These are phyloP conservation scores for Hylaea fasciaria DNA, from an alignment of 2,888 invertebrate genomes.

Conservation along the genomic window DNA sequence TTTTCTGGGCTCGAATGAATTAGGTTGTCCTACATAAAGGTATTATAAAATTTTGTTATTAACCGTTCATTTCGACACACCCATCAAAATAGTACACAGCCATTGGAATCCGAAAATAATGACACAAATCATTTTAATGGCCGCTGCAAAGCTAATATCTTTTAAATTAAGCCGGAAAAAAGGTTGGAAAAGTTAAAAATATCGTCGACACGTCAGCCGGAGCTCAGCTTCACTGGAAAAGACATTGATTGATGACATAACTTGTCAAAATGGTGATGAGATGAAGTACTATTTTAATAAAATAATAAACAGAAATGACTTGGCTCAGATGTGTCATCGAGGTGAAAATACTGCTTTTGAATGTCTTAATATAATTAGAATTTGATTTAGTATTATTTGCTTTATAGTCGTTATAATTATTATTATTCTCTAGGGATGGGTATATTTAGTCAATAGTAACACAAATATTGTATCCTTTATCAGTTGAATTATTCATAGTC, in stretches of 20 bases:
- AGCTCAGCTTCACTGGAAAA: constrained; percentile 30
- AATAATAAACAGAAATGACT: constrained; percentile 40
- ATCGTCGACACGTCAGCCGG: constrained; percentile 32
- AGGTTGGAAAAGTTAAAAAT: constrained; percentile 42
- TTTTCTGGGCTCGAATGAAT: too few relatives aligned
- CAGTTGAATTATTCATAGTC: not conserved
- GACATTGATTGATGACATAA: constrained; percentile 46
- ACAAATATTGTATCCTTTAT: not conserved
- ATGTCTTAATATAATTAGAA: constrained; percentile 19
- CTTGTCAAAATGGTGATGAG: constrained; percentile 36
- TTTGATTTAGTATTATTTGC: constrained; percentile 6
- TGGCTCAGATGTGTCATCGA: constrained; percentile 31
- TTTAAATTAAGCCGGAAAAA: constrained; percentile 36
- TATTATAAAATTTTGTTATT: not conserved
- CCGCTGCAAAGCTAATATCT: constrained; percentile 30
- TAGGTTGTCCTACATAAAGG: too few relatives aligned
- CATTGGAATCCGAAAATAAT: constrained; percentile 27
- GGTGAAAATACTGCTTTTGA: constrained; percentile 14
- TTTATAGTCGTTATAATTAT: too few relatives aligned
- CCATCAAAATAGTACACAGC: constrained; percentile 27
- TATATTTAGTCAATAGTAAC: too few relatives aligned
- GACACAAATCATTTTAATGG: constrained; percentile 36
- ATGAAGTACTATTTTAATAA: constrained; percentile 43
- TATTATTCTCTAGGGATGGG: too few relatives aligned
- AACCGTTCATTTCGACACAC: constrained; percentile 10